Evolutionary conservation across 2,113 vertebrate species (phyloP), one percentile per base, ranked within the genome.

Genomic region (Thomomys bottae): DNA sequence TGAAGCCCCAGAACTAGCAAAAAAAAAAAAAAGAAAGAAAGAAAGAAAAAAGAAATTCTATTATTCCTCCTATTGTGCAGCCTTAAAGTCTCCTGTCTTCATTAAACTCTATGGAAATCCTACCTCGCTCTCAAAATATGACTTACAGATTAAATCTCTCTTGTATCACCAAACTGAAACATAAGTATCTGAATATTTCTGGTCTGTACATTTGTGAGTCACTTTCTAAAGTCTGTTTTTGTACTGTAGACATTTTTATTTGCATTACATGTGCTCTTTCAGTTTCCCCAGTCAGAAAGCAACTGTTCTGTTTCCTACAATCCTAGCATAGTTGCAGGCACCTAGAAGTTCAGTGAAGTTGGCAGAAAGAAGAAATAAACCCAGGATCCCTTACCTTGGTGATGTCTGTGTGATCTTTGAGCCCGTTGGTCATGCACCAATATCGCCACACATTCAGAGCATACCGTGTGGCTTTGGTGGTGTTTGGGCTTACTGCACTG

Each of bases 401-500:
- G 84, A 97, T 97, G 88, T 96, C 96, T 23, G 75, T 95, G 88
- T 97, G 96, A 61, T 96, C 96, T 92, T 94, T 94, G 80, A 97
- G 95, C 89, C 96, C 97, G 87, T 94, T 96, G 72, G 92, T 97
- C 95, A 97, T 86, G 67, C 95, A 97, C 92, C 96, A 96, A 15
- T 97, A 96, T 20, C 96, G 95, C 96, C 95, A 97, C 45, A 97
- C 23, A 0, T 87, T 95, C 77, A 97, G 89, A 84, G 94, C 95
- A 12, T 57, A 96, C 20, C 95, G 67, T 0, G 94, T 96, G 54
- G 95, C 96, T 89, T 96, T 96, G 17, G 95, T 98, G 18, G 95
- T 98, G 21, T 89, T 97, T 82, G 96, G 94, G 84, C 94, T 98
- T 18, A 97, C 91, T 34, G 96, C 96, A 73, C 92, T 96, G 94